Conservation (phyloP, 2,797 vertebrate species). For the Darevskia nairensis region DNA sequence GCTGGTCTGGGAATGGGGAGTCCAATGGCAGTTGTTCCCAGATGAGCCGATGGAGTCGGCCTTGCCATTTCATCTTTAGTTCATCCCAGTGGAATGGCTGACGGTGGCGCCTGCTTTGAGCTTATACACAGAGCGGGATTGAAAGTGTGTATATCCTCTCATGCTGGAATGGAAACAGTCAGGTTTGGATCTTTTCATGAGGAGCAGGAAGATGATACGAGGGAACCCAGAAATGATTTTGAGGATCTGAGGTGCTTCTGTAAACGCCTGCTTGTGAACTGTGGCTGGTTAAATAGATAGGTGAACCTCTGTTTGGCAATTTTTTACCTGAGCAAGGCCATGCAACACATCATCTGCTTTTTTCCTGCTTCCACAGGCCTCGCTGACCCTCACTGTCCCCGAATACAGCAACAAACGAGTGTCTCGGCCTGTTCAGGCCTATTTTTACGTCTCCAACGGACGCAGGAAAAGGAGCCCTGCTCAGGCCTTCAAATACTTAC, state of each 20-base stretch:
- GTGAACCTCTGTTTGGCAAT: too few relatives aligned
- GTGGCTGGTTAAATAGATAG: background rate
- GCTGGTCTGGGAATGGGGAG: background rate
- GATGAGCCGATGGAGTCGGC: background rate
- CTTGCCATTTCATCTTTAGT: background rate
- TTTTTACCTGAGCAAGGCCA: too few relatives aligned
- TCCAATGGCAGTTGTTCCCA: background rate
- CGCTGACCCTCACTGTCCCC: slow-evolving; percentile 85
- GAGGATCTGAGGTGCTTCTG: background rate
- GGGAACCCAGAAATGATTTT: background rate
- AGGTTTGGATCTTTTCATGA: background rate
- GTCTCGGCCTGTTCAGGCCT: slow-evolving; percentile 85
- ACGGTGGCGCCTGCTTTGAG: background rate
- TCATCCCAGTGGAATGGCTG: background rate
- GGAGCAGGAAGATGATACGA: background rate
- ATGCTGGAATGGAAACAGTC: background rate
- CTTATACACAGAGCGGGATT: background rate
- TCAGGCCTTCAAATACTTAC: slow-evolving; percentile 91
- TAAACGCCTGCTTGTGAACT: too few relatives aligned
- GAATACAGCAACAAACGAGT: slow-evolving; percentile 87
- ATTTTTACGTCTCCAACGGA: slow-evolving; percentile 91
- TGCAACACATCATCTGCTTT: background rate
- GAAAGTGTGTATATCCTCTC: background rate
- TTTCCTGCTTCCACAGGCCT: slow-evolving; percentile 72
- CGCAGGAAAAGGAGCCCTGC: slow-evolving; percentile 91